These are phyloP conservation scores for Zosterops pallidus DNA, from an alignment of 2,113 vertebrate species.

Conservation along the genomic window DNA sequence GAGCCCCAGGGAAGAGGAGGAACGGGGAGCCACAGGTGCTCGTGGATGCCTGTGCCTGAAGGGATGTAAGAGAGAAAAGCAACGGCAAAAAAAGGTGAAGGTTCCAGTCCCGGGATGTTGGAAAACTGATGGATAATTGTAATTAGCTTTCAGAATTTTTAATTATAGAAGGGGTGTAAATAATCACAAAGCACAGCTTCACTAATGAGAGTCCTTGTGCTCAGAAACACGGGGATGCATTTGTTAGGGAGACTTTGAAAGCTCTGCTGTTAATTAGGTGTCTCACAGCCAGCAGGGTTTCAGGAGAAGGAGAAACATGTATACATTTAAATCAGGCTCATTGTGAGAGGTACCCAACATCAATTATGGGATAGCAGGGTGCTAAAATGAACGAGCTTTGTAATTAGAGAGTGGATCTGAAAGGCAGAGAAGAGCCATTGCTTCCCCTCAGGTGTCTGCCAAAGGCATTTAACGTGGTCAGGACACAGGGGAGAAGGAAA, in stretches of 20 bases:
- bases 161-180: conserved; percentile 78
- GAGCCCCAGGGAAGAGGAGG: neutral
- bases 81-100: neutral
- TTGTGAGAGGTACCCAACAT: conserved; percentile 39
- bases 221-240: conserved; percentile 48
- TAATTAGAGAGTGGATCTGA: conserved; percentile 16
- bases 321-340: conserved; percentile 50
- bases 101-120: neutral
- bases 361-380: conserved; percentile 45
- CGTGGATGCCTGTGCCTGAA: fast-evolving
- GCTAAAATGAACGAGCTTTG: conserved; percentile 31
- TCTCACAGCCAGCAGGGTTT: conserved; percentile 52
- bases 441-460: neutral
- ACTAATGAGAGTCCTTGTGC: conserved; percentile 73
- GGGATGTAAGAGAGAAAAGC: neutral
- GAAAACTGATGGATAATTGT: conserved; percentile 72
- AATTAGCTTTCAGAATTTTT: conserved; percentile 79
- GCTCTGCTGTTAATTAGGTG: conserved; percentile 70
- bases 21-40: neutral
- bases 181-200: conserved; percentile 70
- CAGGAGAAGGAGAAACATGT: conserved; percentile 41
- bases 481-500: neutral
- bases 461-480: neutral
- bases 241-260: conserved; percentile 69
- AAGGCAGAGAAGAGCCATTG: neutral